phyloP scores from a whole-genome alignment of 2,113 vertebrate genomes.

The Phainopepla nitens region DNA sequence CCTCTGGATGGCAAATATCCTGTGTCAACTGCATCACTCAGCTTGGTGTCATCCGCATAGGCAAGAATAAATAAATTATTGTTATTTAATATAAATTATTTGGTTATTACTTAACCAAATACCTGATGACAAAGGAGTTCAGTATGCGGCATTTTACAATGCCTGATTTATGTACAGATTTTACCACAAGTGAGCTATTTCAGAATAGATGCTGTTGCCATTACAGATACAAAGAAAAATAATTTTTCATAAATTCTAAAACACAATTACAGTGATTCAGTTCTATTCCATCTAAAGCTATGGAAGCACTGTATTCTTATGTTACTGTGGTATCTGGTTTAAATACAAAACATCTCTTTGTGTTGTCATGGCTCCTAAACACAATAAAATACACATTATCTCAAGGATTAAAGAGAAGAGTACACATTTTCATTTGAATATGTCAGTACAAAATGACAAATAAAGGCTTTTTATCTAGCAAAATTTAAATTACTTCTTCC shows the following conservation, averaged over 20 bases:
- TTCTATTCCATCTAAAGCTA: background rate
- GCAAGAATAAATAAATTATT: background rate
- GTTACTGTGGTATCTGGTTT: background rate
- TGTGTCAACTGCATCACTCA: background rate
- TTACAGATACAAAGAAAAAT: background rate
- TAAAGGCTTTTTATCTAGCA: background rate
- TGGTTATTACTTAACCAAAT: background rate
- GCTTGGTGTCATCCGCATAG: background rate
- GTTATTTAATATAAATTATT: too few species aligned
- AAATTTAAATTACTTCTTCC: background rate
- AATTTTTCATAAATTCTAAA: background rate
- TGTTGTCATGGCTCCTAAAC: background rate
- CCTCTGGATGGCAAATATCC: background rate
- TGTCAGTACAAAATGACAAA: background rate
- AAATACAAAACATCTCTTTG: background rate
- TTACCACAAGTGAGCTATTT: background rate
- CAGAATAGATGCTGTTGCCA: background rate
- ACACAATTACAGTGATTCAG: background rate
- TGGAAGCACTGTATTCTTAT: background rate
- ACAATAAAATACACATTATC: background rate
- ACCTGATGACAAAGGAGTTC: background rate
- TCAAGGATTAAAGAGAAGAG: background rate
- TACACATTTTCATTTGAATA: background rate
- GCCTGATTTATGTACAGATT: background rate
- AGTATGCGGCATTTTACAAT: background rate